Evolutionary conservation across 92 coral and sea anemone species (phyloP), one percentile per base, ranked within the genome.

Genomic region (Hydrozoanthus gracilis): DNA sequence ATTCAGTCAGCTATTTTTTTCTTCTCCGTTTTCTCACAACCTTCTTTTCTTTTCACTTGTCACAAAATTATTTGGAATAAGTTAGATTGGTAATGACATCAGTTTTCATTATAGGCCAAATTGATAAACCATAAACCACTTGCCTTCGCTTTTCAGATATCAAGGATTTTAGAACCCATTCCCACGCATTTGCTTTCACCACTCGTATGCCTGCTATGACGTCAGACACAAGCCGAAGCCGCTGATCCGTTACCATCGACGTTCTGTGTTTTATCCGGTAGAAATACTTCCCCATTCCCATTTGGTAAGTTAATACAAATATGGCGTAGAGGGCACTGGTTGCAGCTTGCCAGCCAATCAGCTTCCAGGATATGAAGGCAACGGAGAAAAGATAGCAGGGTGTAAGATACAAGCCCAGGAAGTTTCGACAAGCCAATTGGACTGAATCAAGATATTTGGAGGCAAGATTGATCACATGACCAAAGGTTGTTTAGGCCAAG

Each of bases 201-300:
- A 71, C 76, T 71, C 76, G 76, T 44, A 71, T 71, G 11, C 76
- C 76, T 44, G 76, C 76, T 71, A 71, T 71, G 76, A 71, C 76
- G 76, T 71, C 76, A 44, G 76, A 49, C 9, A 71, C 76, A 11
- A 71, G 76, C 14, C 76, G 76, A 45, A 71, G 76, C 51, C 76
- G 76, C 76, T 71, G 49, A 5, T 71, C 76, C 44, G 76, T 71
- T 45, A 71, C 76, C 9, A 39, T 11, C 17, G 76, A 71, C 7
- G 76, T 71, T 45, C 46, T 71, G 52, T 39, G 76, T 14, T 51
- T 49, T 51, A 71, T 6, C 46, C 50, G 16, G 46, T 71, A 71
- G 52, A 71, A 71, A 71, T 71, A 71, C n/a, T 71, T 71, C 46
- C 76, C 76, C 76, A 71, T 44, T 71, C 76, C 76, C 15, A 51